A percentile compares a stretch with the other conserved stretches of the same genome.
These are phyloP conservation scores for Dryomyza anilis DNA, from an alignment of 2,888 invertebrate species.

Conservation along the genomic window DNA sequence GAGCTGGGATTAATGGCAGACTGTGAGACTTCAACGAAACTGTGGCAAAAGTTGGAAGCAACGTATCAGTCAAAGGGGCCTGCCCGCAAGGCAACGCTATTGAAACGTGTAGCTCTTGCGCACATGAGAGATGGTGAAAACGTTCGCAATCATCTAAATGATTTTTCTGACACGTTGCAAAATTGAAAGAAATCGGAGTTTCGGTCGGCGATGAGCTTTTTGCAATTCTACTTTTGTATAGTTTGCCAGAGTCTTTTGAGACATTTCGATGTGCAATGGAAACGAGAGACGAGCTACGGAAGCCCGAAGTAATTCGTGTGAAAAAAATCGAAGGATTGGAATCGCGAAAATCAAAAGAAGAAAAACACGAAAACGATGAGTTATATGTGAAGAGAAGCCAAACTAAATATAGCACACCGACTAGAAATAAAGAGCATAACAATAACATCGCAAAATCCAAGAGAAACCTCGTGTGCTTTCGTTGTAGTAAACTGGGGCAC, in stretches of 20 bases:
- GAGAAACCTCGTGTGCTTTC: constrained; percentile 14
- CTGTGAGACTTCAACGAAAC: constrained; percentile 43
- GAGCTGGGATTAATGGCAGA: constrained; percentile 45
- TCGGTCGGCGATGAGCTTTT: constrained; percentile 46
- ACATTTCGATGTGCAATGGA: constrained; percentile 53
- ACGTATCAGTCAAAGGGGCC: no score
- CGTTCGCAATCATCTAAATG: constrained; percentile 48
- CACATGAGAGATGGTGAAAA: constrained; percentile 49
- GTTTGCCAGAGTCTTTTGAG: constrained; percentile 46
- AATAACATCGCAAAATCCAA: constrained; percentile 5
- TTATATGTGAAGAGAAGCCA: constrained; percentile 23
- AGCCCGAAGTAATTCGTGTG: constrained; percentile 33
- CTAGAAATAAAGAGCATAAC: no score
- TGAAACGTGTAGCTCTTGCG: constrained; percentile 51
- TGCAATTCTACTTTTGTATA: constrained; percentile 50
- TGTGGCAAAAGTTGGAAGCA: constrained; percentile 52
- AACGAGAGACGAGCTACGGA: constrained; percentile 44
- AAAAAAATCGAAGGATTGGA: constrained; percentile 36
- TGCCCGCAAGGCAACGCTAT: constrained; percentile 53
- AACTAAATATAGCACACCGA: neutral
- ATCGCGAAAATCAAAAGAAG: constrained; percentile 33
- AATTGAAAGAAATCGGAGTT: constrained; percentile 48
- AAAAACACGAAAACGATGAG: constrained; percentile 24
- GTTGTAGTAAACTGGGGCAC: constrained; percentile 25
- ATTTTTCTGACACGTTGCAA: constrained; percentile 54